Conservation (phyloP, 2,113 vertebrate genomes). For the Petroica traversi region DNA sequence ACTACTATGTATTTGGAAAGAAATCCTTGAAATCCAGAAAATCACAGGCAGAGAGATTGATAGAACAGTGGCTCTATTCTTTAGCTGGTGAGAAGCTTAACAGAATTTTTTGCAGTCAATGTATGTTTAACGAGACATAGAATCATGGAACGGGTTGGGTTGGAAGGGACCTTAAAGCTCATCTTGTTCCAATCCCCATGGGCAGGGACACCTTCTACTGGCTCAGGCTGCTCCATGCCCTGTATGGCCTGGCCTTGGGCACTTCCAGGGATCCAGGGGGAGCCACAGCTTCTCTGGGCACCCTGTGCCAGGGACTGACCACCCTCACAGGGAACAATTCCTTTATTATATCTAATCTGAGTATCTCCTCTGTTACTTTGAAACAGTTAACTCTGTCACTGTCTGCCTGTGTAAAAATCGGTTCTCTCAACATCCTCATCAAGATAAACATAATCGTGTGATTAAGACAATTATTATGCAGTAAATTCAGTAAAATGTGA, state of each 20-base stretch:
- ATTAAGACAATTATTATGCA: not conserved
- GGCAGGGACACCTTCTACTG: not conserved
- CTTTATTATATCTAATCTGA: not conserved
- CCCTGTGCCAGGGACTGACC: not conserved
- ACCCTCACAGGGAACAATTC: not conserved
- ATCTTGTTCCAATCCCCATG: not conserved
- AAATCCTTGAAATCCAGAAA: not conserved
- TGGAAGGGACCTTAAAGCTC: not conserved
- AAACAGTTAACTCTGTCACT: not conserved
- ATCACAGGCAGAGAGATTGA: not conserved
- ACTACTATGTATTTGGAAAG: not conserved
- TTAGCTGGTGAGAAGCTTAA: not conserved
- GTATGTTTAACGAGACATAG: not conserved
- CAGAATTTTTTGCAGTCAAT: not conserved
- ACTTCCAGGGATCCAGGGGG: not conserved
- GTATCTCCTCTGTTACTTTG: not conserved
- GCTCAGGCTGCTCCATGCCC: not conserved
- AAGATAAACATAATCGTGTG: not conserved
- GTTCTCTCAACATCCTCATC: not conserved
- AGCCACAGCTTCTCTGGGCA: not conserved
- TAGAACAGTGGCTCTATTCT: not conserved
- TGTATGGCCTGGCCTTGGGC: not conserved
- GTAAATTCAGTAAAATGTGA: not conserved
- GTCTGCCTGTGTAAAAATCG: not conserved
- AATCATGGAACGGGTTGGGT: not conserved